A percentile compares a stretch with the other conserved stretches of the same genome.
Conservation (phyloP, 2,797 vertebrate species). For the Acanthurus lineatus region DNA sequence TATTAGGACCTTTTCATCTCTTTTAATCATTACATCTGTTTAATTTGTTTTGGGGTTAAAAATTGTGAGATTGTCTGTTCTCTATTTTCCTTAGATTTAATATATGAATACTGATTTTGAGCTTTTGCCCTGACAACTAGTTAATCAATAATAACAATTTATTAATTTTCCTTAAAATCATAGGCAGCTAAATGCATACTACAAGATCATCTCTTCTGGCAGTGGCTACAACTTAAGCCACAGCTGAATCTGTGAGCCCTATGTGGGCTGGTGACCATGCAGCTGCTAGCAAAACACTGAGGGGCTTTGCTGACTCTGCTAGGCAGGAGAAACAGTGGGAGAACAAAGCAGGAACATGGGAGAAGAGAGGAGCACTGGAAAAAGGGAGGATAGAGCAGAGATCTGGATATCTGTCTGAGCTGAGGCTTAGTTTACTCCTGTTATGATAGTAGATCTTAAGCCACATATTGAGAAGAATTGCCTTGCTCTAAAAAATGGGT, state of each 20-base stretch:
- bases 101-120: too few species aligned
- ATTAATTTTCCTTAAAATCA: conserved; percentile 11
- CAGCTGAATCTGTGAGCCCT: conserved; percentile 63
- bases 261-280: conserved; percentile 32
- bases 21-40: too few species aligned
- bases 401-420: conserved; percentile 72
- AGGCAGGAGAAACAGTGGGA: conserved; percentile 16
- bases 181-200: conserved; percentile 38
- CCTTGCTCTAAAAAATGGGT: conserved; percentile 50
- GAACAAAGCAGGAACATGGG: conserved; percentile 10
- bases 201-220: conserved; percentile 37
- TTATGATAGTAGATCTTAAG: conserved; percentile 68
- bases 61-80: too few species aligned
- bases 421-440: conserved; percentile 43
- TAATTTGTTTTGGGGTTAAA: too few species aligned
- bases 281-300: conserved; percentile 25
- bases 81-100: too few species aligned
- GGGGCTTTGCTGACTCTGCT: conserved; percentile 51
- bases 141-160: conserved; percentile 15
- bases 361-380: conserved; percentile 37
- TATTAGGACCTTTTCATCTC: too few species aligned
- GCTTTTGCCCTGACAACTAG: not conserved
- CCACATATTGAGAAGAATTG: conserved; percentile 75
- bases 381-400: conserved; percentile 35
- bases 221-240: conserved; percentile 45